Percentiles rank a stretch among this genome's conserved stretches.
Evolutionary conservation across 2,797 vertebrate species (phyloP).

Genomic region (Silurus aristotelis): DNA sequence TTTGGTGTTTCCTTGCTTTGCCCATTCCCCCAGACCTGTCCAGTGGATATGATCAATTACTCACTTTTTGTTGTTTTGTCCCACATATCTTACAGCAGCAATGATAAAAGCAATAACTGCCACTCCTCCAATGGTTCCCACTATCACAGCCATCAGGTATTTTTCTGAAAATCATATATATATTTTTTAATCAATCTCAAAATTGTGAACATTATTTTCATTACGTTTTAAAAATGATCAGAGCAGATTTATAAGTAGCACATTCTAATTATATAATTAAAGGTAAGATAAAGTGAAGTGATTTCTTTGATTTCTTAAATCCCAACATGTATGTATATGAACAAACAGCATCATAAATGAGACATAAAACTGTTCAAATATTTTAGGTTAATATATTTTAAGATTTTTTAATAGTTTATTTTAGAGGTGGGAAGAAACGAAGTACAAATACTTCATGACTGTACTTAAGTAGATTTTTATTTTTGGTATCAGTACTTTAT

Average conservation of each 20-base stretch:
- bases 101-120: constrained; percentile 91
- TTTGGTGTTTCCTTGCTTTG: constrained; percentile 72
- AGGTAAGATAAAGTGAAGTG: neutral
- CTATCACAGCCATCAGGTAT: constrained; percentile 83
- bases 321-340: neutral
- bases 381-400: neutral
- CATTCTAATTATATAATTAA: neutral
- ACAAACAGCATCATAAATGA: neutral
- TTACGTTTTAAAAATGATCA: neutral
- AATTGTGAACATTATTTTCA: too few species aligned
- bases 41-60: constrained; percentile 60
- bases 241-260: neutral
- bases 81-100: constrained; percentile 88
- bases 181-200: neutral
- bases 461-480: too few species aligned
- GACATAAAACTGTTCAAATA: neutral
- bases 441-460: too few species aligned
- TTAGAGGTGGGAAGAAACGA: too few species aligned
- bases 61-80: constrained; percentile 93
- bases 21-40: constrained; percentile 37
- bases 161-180: constrained; percentile 70
- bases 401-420: neutral
- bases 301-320: neutral
- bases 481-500: too few species aligned
- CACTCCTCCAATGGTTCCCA: constrained; percentile 90